Base-by-base conservation (phyloP, 53 echinoderm and acorn worm genomes). In the Stichopus horrens region DNA sequence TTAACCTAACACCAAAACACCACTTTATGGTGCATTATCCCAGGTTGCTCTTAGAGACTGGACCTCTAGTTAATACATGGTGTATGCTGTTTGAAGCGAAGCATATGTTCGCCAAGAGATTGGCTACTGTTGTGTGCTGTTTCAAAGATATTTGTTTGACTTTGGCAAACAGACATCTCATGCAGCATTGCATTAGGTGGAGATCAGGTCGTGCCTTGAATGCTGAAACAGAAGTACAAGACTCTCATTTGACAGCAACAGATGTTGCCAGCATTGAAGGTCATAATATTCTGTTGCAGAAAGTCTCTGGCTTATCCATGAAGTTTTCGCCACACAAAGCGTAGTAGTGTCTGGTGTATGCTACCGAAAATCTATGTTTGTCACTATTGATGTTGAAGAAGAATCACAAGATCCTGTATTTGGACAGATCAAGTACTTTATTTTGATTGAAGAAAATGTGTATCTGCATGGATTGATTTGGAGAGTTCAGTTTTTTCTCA, bases 11-110 rank as follows among this genome's bases (percentile, higher is more conserved):
- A 19, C 93, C 93, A 11, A 90, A 92, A 59, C 86, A 92, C 57
- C 93, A 93, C 19, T 90, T 90, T 73, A 53, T 90, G 74, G 90
- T 83, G 7, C 90, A 93, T 68, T 90, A 93, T 53, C 83, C 93
- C 1, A 14, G 80, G 2, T 55, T 80, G 18, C 55, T 80, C 4
- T 80, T 80, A 52, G 78, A 78, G n/a, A 53, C 78, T 53, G 54
- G 78, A 53, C 78, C 78, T 10, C 16, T 78, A 54, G 54, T 78
- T 54, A 78, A 78, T 78, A 78, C 78, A 5, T 78, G 78, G 78
- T 78, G 54, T 7, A 78, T 78, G 78, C 6, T 54, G 14, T 78
- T 54, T 78, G 78, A 78, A n/a, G 78, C 78, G 54, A 78, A 55
- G 52, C 78, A 78, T 53, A 78, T 78, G 78, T 78, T 78, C 53